Base-by-base conservation (phyloP, 2,113 vertebrate species). In the Colistium nudipinnis region DNA sequence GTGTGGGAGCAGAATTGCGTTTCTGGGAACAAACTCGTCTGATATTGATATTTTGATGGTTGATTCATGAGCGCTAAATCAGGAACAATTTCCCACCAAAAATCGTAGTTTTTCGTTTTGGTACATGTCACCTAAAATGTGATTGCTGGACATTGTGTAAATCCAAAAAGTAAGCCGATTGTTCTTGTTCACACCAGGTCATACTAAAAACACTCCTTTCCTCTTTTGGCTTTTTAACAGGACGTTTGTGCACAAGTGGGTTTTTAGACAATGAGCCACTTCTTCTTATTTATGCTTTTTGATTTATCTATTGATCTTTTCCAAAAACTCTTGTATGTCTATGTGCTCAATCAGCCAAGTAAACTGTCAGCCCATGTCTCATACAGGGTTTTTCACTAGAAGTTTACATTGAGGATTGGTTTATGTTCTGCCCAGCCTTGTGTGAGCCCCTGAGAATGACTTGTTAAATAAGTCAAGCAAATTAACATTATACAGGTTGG, bases 401-500 rank as follows among this genome's bases (percentile, higher is more conserved):
- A 51, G 13, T 25, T 52, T 17, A 28, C 7, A 0, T 33, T 59
- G 22, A 45, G 49, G 10, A 14, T 20, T 20, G 1, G 17, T 6
- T 39, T 25, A 54, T 54, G 5, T 53, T 30, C 14, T 31, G 41
- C 33, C 3, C 28, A 25, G n/a, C 8, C n/a, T 20, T 35, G 17
- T 59, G n/a, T 71, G n/a, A n/a, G 33, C 69, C 22, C 38, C 36
- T 20, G 36, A 49, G 45, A 53, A 17, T 17, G 31, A 39, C 57
- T 44, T 41, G 24, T 59, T 61, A 51, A 13, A 31, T 65, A 62
- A 81, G 49, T 67, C 20, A 68, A 75, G 69, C 77, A 52, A 51
- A 61, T 44, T 0, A 60, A 64, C 52, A 72, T 28, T 10, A 25
- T 35, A 51, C 82, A 85, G 19, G 84, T 88, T 71, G 17, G 60